Percentiles rank a stretch among this genome's conserved stretches.
These are phyloP conservation scores for Halictus quadricinctus DNA, from an alignment of 2,888 invertebrate species.

Conservation along the genomic window DNA sequence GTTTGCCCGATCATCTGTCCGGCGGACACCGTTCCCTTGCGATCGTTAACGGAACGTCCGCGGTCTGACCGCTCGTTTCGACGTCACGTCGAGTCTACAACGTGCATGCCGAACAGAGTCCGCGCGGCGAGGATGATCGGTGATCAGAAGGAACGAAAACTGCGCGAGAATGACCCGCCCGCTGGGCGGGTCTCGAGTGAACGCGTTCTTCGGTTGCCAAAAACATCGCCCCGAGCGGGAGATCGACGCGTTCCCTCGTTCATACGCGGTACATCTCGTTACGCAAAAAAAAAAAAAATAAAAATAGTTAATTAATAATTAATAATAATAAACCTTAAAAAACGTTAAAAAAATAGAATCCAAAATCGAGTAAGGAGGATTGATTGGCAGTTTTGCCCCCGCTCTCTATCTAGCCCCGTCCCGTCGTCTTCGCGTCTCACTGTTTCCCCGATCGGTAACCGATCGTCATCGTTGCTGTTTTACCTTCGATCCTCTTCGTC, in stretches of 20 bases:
- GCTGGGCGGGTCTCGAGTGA: slow-evolving; percentile 4
- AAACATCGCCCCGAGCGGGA: slow-evolving; percentile 73
- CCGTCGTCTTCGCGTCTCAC: slow-evolving; percentile 42
- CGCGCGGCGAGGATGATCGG: background rate
- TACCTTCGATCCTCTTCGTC: slow-evolving; percentile 39
- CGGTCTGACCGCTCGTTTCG: background rate
- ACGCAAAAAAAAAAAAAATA: slow-evolving; percentile 63
- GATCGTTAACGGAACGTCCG: background rate
- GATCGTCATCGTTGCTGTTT: slow-evolving; percentile 41
- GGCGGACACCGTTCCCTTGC: background rate
- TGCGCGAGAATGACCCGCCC: background rate
- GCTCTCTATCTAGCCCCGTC: slow-evolving; percentile 30
- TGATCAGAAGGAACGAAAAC: background rate
- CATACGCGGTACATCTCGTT: slow-evolving; percentile 76
- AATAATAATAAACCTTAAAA: slow-evolving; percentile 73
- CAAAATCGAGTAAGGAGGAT: slow-evolving; percentile 65
- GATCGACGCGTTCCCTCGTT: slow-evolving; percentile 77
- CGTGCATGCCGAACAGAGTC: background rate
- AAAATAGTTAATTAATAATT: slow-evolving; percentile 67
- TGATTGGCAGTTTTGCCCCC: slow-evolving; percentile 44
- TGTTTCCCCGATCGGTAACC: slow-evolving; percentile 33
- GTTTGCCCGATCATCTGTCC: background rate
- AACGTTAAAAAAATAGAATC: slow-evolving; percentile 69
- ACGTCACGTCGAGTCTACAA: background rate
- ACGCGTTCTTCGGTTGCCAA: background rate